Percentiles rank a stretch among this genome's conserved stretches.
These are phyloP conservation scores for Drosophila anomalata DNA, from an alignment of 2,888 invertebrate species.

Conservation along the genomic window DNA sequence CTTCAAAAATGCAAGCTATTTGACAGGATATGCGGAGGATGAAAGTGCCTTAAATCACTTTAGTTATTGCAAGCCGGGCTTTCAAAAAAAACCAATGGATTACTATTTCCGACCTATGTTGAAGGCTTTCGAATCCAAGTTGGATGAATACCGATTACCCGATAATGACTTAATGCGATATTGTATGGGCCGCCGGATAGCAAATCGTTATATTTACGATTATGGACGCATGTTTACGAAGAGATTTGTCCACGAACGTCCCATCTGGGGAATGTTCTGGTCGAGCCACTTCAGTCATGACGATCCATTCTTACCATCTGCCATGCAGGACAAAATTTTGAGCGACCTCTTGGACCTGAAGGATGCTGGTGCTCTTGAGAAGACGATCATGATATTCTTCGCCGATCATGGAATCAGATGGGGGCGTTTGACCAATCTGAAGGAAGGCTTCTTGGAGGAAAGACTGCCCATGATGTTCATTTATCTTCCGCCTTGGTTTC, in stretches of 20 bases:
- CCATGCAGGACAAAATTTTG: constrained; percentile 87
- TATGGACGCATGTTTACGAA: constrained; percentile 87
- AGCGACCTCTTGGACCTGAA: constrained; percentile 86
- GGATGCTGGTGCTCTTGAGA: constrained; percentile 85
- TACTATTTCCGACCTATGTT: constrained; percentile 90
- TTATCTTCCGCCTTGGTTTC: constrained; percentile 87
- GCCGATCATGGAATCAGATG: constrained; percentile 91
- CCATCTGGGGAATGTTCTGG: constrained; percentile 90
- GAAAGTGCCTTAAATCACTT: constrained; percentile 85
- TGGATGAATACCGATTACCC: constrained; percentile 64
- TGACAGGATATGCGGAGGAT: constrained; percentile 91
- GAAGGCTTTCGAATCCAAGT: constrained; percentile 86
- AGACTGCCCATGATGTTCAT: constrained; percentile 89
- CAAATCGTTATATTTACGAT: constrained; percentile 87
- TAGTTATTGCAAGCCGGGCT: constrained; percentile 88
- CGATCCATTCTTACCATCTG: constrained; percentile 86
- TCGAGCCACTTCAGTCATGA: constrained; percentile 90
- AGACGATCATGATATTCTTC: constrained; percentile 88
- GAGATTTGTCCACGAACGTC: constrained; percentile 85
- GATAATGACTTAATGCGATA: constrained; percentile 80
- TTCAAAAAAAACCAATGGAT: constrained; percentile 89
- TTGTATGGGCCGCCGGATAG: constrained; percentile 86
- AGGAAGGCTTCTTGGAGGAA: constrained; percentile 90
- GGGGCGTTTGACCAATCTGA: constrained; percentile 86
- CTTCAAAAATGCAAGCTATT: constrained; percentile 88